phyloP scores from a whole-genome alignment of 2,888 invertebrate genomes.

The Phaedon cochleariae region DNA sequence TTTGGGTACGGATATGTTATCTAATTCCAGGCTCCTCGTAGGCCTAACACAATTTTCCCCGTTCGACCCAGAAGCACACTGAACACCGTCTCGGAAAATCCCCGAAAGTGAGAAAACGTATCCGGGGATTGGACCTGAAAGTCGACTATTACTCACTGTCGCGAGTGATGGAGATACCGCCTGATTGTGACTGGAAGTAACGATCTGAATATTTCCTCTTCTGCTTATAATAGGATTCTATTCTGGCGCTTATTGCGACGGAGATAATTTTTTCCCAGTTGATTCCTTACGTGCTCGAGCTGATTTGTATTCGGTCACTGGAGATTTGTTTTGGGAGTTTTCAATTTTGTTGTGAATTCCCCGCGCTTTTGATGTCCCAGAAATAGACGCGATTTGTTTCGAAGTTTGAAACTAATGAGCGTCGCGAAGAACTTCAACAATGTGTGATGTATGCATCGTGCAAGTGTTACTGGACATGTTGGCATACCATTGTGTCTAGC shows the following conservation, averaged over 20 bases:
- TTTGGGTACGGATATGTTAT: not conserved
- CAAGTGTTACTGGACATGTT: not conserved
- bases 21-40: not conserved
- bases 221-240: slow-evolving; percentile 30
- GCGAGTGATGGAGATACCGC: slow-evolving; percentile 38
- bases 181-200: slow-evolving; percentile 40
- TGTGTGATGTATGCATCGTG: not conserved
- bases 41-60: not conserved
- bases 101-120: slow-evolving; percentile 54
- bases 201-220: slow-evolving; percentile 32
- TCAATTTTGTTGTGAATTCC: slow-evolving; percentile 6
- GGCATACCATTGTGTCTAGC: not conserved
- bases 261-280: slow-evolving; percentile 7
- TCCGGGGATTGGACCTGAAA: slow-evolving; percentile 52
- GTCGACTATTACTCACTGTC: slow-evolving; percentile 58
- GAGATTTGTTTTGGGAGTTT: slow-evolving; percentile 7
- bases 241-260: slow-evolving; percentile 14
- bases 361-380: not conserved
- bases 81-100: slow-evolving; percentile 30
- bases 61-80: slow-evolving; percentile 20
- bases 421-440: not conserved
- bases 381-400: not conserved
- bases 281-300: not conserved
- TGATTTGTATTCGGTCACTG: slow-evolving; percentile 13
- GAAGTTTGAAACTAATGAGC: not conserved